Evolutionary conservation across 2,888 invertebrate species (phyloP).

Genomic region (Synanthedon myopaeformis): DNA sequence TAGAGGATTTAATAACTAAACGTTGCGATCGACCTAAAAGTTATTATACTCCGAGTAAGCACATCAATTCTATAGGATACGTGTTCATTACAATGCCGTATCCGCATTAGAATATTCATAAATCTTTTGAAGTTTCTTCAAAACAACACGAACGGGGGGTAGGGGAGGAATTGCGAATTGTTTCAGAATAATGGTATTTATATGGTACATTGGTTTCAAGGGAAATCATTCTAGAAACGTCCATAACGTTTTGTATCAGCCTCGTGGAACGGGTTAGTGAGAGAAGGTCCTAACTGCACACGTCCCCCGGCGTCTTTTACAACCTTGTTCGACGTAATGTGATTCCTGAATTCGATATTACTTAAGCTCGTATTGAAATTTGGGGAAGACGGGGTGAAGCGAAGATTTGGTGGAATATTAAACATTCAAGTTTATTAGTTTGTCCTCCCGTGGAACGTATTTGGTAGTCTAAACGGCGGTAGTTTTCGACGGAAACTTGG

Average conservation of each 20-base stretch:
- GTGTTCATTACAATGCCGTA: background rate
- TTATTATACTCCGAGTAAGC: no score
- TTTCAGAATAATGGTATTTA: constrained; percentile 68
- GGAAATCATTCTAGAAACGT: constrained; percentile 65
- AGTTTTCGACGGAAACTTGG: constrained; percentile 56
- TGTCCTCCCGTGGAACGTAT: constrained; percentile 51
- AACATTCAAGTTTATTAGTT: constrained; percentile 70
- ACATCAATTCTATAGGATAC: no score
- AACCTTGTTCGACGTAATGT: constrained; percentile 26
- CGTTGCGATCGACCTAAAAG: no score
- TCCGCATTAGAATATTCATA: constrained; percentile 30
- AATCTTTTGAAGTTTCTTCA: constrained; percentile 35
- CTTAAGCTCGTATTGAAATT: constrained; percentile 62
- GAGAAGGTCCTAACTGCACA: constrained; percentile 8
- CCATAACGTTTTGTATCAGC: constrained; percentile 43
- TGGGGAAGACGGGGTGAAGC: constrained; percentile 27
- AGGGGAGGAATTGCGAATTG: constrained; percentile 50
- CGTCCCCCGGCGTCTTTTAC: constrained; percentile 20
- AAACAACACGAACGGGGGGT: constrained; percentile 33
- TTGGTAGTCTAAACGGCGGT: constrained; percentile 60
- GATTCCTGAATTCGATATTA: constrained; percentile 41
- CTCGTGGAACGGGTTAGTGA: constrained; percentile 17
- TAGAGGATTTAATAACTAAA: no score
- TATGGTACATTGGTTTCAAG: constrained; percentile 69
- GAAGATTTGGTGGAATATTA: constrained; percentile 63